Base-by-base conservation (phyloP, 2,888 invertebrate genomes). In the Tridacna gigas region DNA sequence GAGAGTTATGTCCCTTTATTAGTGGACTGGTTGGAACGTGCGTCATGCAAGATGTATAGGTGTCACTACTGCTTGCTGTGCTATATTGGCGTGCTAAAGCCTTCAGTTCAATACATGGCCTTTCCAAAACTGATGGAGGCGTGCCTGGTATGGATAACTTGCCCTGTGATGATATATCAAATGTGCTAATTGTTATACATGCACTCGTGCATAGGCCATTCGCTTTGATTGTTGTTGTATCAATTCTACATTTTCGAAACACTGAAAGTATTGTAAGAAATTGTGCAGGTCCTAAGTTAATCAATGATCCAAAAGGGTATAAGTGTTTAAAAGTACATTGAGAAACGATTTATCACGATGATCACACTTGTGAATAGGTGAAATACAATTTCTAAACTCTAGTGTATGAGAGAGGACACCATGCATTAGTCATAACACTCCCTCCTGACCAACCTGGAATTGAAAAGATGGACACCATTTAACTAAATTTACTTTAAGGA, bases 41-140 rank as follows among this genome's bases (percentile, higher is more conserved):
- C 94, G 98, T 98, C 96, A 98, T 97, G 96, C 98, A 98, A 95
- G 98, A 98, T 95, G 98, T 98, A 96, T 98, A 99, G 91, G 98
- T 98, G 95, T 98, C 98, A 94, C 98, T 97, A 94, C 98, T 97
- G 96, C 98, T 97, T 96, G 96, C 96, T 82, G 96, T 95, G 94
- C 92, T 92, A 88, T 89, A 90, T 86, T 93, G 93, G 12, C 93
- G 89, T 82, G 91, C 90, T 76, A 93, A 89, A 77, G 91, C 89
- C 89, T 91, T 92, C 91, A 94, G 85, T 89, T 93, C 93, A 80
- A 93, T 93, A 86, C 92, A 92, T 80, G 91, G 90, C 79, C 89
- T 91, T 77, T 90, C 90, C 73, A 84, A 77, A 60, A 79, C 77
- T 69, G 81, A 77, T 28, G 79, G 78, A 75, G 88, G 86, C 82